Base-by-base conservation (phyloP, 2,888 invertebrate genomes). In the Terebella lapidaria region DNA sequence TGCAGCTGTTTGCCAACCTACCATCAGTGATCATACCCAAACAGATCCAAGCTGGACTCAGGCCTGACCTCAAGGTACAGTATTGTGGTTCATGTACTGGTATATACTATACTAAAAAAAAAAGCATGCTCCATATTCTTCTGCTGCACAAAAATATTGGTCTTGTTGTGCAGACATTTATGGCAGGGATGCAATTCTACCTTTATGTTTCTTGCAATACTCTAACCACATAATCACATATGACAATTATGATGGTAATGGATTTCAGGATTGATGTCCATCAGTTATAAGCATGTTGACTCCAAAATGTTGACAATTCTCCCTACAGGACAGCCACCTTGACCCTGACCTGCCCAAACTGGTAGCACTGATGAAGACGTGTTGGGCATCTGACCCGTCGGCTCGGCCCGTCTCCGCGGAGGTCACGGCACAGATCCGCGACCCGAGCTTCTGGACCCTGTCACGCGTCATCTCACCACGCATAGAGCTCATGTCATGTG, bases 281-380 rank as follows among this genome's bases (percentile, higher is more conserved):
- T 35, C 42, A 35, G 42, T n/a, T 35, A 15, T n/a, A 15, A 10
- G n/a, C 10, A 35, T 35, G 42, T 35, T 35, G n/a, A 10, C 42
- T n/a, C n/a, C n/a, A 10, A 10, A 15, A 35, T 35, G 42, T 35
- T 15, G 42, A 35, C 42, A 15, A 35, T n/a, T n/a, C n/a, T 35
- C 42, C 10, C n/a, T 35, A n/a, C 42, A 35, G 42, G 42, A 35
- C 10, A n/a, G 10, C n/a, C 42, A 65, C 52, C 62, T 74, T 2
- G 65, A 70, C 24, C 64, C 69, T 22, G 61, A 67, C 28, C 71
- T 74, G 54, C 74, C 74, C 3, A 67, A 59, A 45, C 56, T 76
- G 57, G 71, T 74, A 42, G 27, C 59, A 3, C 59, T 74, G 56
- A 74, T 77, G 72, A 42, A 56, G 27, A 26, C 56, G 25, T 73